Conservation (phyloP, 2,797 vertebrate genomes). For the Anas capensis region DNA sequence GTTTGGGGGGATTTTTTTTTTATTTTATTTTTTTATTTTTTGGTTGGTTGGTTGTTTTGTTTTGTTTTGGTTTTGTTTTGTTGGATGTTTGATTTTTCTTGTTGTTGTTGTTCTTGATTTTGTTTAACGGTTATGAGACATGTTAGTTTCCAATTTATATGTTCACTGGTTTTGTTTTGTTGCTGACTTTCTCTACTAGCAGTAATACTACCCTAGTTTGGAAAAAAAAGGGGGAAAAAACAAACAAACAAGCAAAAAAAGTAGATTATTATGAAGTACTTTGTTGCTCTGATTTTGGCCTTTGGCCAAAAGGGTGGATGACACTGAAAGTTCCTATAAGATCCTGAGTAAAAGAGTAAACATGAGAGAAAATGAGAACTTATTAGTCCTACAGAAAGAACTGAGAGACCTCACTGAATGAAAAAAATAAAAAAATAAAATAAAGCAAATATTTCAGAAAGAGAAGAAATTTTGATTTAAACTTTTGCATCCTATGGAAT, state of each 20-base stretch:
- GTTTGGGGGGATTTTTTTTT: not conserved
- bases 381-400: not conserved
- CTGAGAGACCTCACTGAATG: not conserved
- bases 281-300: not conserved
- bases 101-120: not conserved
- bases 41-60: not conserved
- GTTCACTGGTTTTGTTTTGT: not conserved
- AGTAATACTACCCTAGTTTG: not conserved
- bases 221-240: not conserved
- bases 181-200: not conserved
- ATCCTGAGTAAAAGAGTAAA: not conserved
- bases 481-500: fast-evolving
- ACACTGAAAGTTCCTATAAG: not conserved
- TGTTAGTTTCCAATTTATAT: not conserved
- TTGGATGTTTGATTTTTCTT: too few species aligned
- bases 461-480: not conserved
- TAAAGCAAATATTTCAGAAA: not conserved
- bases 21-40: not conserved
- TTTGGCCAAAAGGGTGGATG: not conserved
- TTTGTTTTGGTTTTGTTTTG: not conserved
- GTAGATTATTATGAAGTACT: fast-evolving
- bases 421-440: not conserved
- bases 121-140: not conserved
- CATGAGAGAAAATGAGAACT: not conserved
- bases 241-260: not conserved